Evolutionary conservation across 2,797 vertebrate genomes (phyloP), one percentile per base, ranked within the genome.

Genomic region (Rhodeus uyekii): DNA sequence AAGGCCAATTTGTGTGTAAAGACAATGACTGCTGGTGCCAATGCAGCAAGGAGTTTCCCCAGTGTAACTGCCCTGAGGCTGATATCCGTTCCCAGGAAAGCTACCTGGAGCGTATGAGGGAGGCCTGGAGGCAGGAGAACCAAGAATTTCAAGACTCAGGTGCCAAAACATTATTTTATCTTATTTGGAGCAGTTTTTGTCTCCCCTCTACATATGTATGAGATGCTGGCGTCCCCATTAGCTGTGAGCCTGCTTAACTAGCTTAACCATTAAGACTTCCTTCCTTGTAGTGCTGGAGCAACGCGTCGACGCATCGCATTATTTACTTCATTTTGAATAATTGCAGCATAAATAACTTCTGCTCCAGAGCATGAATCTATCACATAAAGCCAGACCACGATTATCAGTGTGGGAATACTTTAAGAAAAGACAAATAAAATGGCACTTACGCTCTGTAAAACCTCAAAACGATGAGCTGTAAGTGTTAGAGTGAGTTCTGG

Each of bases 1-100:
- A 99, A 83, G 97, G 98, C 14, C 96, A 95, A 32, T 98, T 98
- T 82, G 94, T 97, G 84, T 99, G 98, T 92, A 95, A 89, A 83
- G 94, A 93, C 78, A 92, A 96, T 73, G 98, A 99, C 90, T 99
- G 98, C 93, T 98, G 97, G 97, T 99, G 98, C 73, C 95, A 95
- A 44, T 99, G 98, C 84, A 93, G 93, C 12, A 83, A 87, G 38
- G 95, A 82, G 80, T 97, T 97, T 83, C 97, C 96, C 0, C 94
- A 96, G 85, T 99, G 98, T 86, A 98, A 99, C 92, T 99, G 97
- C 85, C 98, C 98, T 34, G 95, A 94, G 86, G 94, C 95, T 88
- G 97, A 98, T 90, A 94, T 99, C 79, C 94, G 94, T 83, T 95
- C 96, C 84, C 95, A 98, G 94, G 95, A 99, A 88, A 95, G 93